Conservation (phyloP, 1,140 invertebrate genomes). For the Oreohelix idahoensis region DNA sequence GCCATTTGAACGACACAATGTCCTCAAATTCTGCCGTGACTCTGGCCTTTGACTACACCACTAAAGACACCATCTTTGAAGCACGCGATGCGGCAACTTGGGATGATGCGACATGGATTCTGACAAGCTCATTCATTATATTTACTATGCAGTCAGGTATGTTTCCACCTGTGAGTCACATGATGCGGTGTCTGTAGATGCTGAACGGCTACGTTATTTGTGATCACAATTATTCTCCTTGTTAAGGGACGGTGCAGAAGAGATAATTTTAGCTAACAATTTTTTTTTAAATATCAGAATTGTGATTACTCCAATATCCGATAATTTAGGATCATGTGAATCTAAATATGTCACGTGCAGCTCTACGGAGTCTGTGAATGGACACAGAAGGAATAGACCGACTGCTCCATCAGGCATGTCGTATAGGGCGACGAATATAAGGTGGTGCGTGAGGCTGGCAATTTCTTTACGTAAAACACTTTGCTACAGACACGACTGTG, state of each 20-base stretch:
- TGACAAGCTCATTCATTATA: constrained; percentile 93
- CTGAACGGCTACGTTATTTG: not conserved
- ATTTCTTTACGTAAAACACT: too few relatives aligned
- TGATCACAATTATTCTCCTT: not conserved
- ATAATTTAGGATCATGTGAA: too few relatives aligned
- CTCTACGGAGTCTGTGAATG: not conserved
- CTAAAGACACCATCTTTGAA: not conserved
- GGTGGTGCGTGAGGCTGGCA: too few relatives aligned
- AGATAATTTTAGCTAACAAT: not conserved
- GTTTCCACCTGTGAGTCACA: too few relatives aligned
- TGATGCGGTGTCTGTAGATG: too few relatives aligned
- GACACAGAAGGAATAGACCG: too few relatives aligned
- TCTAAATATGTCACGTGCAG: not conserved
- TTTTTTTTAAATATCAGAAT: too few relatives aligned
- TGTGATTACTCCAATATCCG: too few relatives aligned
- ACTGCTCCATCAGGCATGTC: too few relatives aligned
- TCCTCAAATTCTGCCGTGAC: not conserved
- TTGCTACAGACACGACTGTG: too few relatives aligned
- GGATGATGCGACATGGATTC: constrained; percentile 93
- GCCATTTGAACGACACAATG: not conserved
- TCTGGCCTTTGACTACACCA: not conserved
- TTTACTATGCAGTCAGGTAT: constrained; percentile 95
- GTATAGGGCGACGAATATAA: too few relatives aligned
- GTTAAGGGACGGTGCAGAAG: not conserved
- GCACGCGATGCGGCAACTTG: constrained; percentile 44